Conservation (phyloP, 2,888 invertebrate species). For the Syrista parreyssii region DNA sequence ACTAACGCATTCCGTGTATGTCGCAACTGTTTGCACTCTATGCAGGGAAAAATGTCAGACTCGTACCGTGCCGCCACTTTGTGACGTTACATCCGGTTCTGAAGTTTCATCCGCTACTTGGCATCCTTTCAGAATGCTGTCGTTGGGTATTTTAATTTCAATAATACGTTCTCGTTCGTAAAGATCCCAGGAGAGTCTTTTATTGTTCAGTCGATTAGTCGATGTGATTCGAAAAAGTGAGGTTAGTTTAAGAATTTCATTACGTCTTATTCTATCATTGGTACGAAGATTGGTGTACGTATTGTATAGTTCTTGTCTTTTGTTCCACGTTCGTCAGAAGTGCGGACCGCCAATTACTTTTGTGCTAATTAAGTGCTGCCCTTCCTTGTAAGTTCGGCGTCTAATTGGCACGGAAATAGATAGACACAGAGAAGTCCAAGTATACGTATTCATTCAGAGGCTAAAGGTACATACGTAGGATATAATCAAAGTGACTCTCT, state of each 20-base stretch:
- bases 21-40: neutral
- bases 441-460: neutral
- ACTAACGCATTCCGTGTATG: neutral
- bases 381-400: neutral
- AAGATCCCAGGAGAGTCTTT: neutral
- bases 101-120: neutral
- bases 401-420: conserved; percentile 9
- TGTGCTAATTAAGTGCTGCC: conserved; percentile 51
- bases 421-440: conserved; percentile 15
- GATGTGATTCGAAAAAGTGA: neutral
- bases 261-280: neutral
- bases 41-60: neutral
- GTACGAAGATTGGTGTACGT: neutral
- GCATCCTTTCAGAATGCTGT: neutral
- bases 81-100: neutral
- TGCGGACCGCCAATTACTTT: conserved; percentile 39
- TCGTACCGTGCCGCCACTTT: neutral
- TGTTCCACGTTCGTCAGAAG: neutral
- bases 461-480: neutral
- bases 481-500: neutral
- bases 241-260: neutral
- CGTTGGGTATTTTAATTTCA: neutral
- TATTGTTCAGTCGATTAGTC: neutral
- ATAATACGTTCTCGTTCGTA: neutral
- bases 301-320: neutral